These are phyloP conservation scores for Perithous albicinctus DNA, from an alignment of 2,888 invertebrate genomes.

Conservation along the genomic window DNA sequence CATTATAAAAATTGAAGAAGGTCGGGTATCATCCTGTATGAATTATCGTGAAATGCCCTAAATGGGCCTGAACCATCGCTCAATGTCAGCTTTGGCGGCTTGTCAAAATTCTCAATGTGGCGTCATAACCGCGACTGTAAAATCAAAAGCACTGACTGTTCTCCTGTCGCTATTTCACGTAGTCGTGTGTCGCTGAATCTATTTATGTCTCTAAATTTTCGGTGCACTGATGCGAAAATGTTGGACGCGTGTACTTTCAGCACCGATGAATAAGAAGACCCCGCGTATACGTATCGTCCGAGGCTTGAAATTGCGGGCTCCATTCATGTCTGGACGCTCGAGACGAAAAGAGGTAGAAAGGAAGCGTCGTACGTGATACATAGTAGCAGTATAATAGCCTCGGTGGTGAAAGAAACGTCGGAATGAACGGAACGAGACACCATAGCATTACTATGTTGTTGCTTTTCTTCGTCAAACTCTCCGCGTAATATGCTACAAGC, in stretches of 20 bases:
- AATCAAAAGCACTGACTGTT: background rate
- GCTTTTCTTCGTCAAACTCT: background rate
- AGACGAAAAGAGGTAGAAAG: conserved; percentile 46
- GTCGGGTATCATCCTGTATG: background rate
- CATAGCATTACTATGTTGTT: conserved; percentile 2
- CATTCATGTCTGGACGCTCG: conserved; percentile 43
- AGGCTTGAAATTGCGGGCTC: conserved; percentile 51
- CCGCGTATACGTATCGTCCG: conserved; percentile 19
- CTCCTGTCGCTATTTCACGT: conserved; percentile 1
- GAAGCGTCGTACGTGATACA: conserved; percentile 54
- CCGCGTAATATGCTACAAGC: background rate
- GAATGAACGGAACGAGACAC: conserved; percentile 26
- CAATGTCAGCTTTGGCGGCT: background rate
- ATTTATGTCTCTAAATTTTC: conserved; percentile 3
- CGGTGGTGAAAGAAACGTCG: conserved; percentile 38
- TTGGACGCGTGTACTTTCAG: conserved; percentile 1
- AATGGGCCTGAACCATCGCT: conserved; percentile 4
- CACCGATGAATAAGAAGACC: conserved; percentile 5
- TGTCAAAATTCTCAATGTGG: background rate
- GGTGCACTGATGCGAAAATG: conserved; percentile 1
- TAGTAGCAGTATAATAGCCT: conserved; percentile 52
- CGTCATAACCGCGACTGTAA: background rate
- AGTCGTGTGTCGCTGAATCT: background rate
- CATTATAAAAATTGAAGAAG: too few species aligned
- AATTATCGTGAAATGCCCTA: background rate